Evolutionary conservation across 2,888 invertebrate species (phyloP), one percentile per base, ranked within the genome.

Genomic region (Rhingia rostrata): DNA sequence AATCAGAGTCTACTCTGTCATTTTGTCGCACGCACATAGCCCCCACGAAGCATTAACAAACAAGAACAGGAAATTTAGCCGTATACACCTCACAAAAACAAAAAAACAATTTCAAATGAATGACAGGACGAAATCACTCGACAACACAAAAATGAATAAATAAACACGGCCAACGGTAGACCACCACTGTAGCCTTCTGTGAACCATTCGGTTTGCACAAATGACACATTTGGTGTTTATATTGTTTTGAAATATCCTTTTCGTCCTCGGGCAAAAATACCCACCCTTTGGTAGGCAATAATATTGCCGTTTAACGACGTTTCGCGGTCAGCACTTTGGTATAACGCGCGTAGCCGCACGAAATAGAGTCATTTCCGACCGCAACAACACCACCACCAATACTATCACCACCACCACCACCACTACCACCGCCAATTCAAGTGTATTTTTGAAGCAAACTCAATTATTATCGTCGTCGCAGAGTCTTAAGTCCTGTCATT

Each of bases 221-320:
- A 82, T 60, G 66, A 49, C 77, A 77, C 35, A 58, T 39, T 66
- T 12, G 41, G 53, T 12, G 67, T 33, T 70, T 54, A 43, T 53
- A 39, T 70, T 70, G 53, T 64, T 41, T 77, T 77, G 12, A 70
- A 81, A 69, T 75, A 61, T 77, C 64, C 60, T 58, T 69, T 39
- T 9, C 14, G 53, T 39, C 45, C 32, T 54, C 47, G 32, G 2
- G 37, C 7, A 1, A 3, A 10, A 33, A 45, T 12, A 4, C 33
- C 5, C 14, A 54, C 58, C 53, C 35, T 22, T 49, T 53, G 56
- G 58, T 14, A 54, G 70, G 81, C 81, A 78, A 78, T 73, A 83
- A 63, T 69, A 78, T 78, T 60, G 73, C 69, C 79, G 73, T 79
- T 83, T 74, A 83, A 83, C 79, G 83, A 83, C 83, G 74, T 83